A percentile compares a stretch with the other conserved stretches of the same genome.
These are phyloP conservation scores for Leptonema lineaticorne DNA, from an alignment of 1,140 invertebrate species.

Conservation along the genomic window DNA sequence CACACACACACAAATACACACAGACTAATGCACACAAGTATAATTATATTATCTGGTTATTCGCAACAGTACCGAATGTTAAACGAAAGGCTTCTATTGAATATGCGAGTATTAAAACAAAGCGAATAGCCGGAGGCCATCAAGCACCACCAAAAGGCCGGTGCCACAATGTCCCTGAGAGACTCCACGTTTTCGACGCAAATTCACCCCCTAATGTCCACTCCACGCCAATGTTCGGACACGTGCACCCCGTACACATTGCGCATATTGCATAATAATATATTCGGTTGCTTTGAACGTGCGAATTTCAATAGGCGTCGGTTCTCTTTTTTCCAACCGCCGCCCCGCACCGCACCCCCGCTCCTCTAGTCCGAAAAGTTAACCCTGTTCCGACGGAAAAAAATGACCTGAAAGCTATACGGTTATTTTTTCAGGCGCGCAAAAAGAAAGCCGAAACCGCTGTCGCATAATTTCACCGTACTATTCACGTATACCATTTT, in stretches of 20 bases:
- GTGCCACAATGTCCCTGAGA: not conserved
- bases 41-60: not conserved
- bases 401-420: too few relatives aligned
- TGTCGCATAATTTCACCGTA: too few relatives aligned
- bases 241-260: not conserved
- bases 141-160: not conserved
- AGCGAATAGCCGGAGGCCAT: not conserved
- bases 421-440: too few relatives aligned
- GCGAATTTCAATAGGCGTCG: not conserved
- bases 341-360: too few relatives aligned
- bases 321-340: not conserved
- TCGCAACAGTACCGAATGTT: not conserved
- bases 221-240: not conserved
- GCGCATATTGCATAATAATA: too few relatives aligned
- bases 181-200: too few relatives aligned
- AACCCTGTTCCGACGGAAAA: not conserved
- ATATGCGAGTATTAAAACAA: not conserved
- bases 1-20: too few relatives aligned
- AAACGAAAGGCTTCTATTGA: not conserved
- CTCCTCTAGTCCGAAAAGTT: not conserved
- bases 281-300: too few relatives aligned
- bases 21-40: not conserved
- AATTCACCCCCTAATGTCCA: too few relatives aligned
- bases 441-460: too few relatives aligned
- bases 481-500: too few relatives aligned